Percentiles rank a stretch among this genome's conserved stretches.
phyloP scores from a whole-genome alignment of 2,113 vertebrate genomes.

The Phainopepla nitens region DNA sequence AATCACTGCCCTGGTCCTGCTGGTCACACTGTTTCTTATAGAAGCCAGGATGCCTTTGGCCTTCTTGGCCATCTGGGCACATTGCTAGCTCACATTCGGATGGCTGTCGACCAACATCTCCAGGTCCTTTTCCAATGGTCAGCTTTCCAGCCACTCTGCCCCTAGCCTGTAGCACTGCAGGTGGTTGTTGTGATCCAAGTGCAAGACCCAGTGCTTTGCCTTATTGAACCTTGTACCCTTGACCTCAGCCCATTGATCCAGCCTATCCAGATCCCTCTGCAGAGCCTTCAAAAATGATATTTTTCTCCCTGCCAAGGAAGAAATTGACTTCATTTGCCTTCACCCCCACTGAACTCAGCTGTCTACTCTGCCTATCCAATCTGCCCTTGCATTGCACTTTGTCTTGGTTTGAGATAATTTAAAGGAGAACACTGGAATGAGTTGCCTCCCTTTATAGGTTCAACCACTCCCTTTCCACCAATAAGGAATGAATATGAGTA shows the following conservation, averaged over 20 bases:
- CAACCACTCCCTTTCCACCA: background rate
- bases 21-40: background rate
- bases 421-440: background rate
- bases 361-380: background rate
- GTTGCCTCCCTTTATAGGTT: background rate
- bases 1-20: background rate
- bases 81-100: background rate
- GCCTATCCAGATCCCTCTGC: background rate
- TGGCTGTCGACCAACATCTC: background rate
- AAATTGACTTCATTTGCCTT: background rate
- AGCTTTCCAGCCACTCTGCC: background rate
- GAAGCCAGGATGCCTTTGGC: background rate
- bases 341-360: background rate
- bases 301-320: background rate
- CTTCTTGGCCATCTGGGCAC: background rate
- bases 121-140: background rate
- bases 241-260: background rate
- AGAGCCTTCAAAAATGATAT: background rate
- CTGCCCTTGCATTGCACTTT: background rate
- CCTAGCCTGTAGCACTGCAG: background rate
- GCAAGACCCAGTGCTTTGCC: background rate
- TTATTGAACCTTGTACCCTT: background rate
- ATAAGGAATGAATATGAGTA: background rate
- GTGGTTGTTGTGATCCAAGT: background rate
- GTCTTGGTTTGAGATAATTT: background rate